A percentile compares a stretch with the other conserved stretches of the same genome.
phyloP scores from a whole-genome alignment of 2,113 vertebrate species.

The Thermophis baileyi region DNA sequence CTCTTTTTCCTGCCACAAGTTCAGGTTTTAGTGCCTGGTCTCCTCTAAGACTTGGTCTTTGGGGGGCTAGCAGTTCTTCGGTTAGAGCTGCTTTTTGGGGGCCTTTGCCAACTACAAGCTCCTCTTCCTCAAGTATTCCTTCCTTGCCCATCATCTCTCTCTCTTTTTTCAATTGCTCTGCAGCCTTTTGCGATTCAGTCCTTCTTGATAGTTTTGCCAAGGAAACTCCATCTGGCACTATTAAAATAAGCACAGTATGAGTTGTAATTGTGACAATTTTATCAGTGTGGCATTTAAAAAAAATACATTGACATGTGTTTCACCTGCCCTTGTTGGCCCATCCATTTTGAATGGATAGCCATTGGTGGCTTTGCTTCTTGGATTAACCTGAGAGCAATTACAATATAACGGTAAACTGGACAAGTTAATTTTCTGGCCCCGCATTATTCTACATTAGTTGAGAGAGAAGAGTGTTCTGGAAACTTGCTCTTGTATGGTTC shows the following conservation, averaged over 20 bases:
- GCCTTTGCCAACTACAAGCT: not conserved
- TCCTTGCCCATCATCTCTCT: constrained; percentile 3
- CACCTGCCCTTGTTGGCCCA: not conserved
- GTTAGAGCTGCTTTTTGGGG: rapidly evolving
- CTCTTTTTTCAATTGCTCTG: not conserved
- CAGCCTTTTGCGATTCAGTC: not conserved
- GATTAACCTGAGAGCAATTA: not conserved
- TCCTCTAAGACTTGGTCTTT: not conserved
- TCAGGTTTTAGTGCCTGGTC: not conserved
- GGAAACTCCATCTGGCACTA: constrained; percentile 28
- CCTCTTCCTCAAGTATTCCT: not conserved
- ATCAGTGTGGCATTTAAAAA: not conserved
- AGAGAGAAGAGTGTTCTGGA: rapidly evolving
- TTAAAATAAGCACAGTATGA: constrained; percentile 24
- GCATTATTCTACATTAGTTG: not conserved
- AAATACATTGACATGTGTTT: not conserved
- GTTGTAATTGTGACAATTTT: not conserved
- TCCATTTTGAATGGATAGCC: not conserved
- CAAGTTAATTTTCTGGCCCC: not conserved
- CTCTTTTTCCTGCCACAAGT: rapidly evolving
- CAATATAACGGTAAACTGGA: not conserved
- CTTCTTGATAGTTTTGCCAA: constrained; percentile 4
- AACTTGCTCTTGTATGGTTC: not conserved
- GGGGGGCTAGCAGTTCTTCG: rapidly evolving
- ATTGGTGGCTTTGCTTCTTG: not conserved